These are phyloP conservation scores for Podarcis muralis DNA, from an alignment of 2,113 vertebrate species.

Conservation along the genomic window DNA sequence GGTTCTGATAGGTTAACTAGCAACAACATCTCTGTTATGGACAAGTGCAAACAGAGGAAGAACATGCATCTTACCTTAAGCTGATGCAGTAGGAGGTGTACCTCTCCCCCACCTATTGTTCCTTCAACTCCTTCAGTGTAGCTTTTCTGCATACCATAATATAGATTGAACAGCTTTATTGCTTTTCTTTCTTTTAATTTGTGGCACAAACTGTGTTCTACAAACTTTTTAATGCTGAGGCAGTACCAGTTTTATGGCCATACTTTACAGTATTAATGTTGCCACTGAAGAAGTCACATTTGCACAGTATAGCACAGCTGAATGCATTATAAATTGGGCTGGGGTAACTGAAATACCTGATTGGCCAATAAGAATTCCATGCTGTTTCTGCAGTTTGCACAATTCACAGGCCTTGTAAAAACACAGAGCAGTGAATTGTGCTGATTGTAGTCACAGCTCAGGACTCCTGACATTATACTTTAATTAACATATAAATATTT, in stretches of 20 bases:
- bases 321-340: constrained; percentile 49
- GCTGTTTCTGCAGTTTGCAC: constrained; percentile 53
- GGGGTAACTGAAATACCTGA: constrained; percentile 48
- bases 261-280: constrained; percentile 63
- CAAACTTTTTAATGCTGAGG: constrained; percentile 46
- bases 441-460: constrained; percentile 48
- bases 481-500: constrained; percentile 73
- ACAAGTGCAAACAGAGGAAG: not conserved
- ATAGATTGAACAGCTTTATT: constrained; percentile 25
- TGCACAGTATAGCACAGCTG: constrained; percentile 46
- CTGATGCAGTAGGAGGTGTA: not conserved
- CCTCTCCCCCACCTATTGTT: constrained; percentile 14
- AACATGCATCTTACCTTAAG: not conserved
- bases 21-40: not conserved
- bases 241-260: constrained; percentile 58
- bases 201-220: constrained; percentile 1
- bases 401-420: constrained; percentile 55
- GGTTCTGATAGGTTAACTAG: not conserved
- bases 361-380: constrained; percentile 58
- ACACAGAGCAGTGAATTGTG: constrained; percentile 51
- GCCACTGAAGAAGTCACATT: constrained; percentile 54
- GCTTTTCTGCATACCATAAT: not conserved
- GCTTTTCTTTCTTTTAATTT: constrained; percentile 22
- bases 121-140: constrained; percentile 14
- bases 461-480: constrained; percentile 63